A percentile compares a stretch with the other conserved stretches of the same genome.
Conservation (phyloP, 1,140 invertebrate genomes). For the Zaprionus africanus region DNA sequence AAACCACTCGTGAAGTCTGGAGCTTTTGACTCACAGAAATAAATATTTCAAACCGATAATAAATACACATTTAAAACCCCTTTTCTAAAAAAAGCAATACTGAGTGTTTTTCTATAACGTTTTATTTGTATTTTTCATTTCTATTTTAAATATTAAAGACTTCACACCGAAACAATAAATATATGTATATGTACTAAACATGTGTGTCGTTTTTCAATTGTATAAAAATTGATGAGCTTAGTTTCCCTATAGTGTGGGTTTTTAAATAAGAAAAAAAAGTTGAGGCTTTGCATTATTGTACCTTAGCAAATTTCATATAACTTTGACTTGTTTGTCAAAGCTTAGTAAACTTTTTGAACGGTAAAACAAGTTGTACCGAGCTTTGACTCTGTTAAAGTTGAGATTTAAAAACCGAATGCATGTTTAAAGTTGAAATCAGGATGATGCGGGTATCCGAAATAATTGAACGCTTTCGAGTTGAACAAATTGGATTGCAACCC, state of each 20-base stretch:
- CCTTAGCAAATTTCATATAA: not conserved
- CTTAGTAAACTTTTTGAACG: not conserved
- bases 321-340: not conserved
- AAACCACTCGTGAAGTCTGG: conserved; percentile 10
- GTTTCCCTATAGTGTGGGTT: not conserved
- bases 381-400: not conserved
- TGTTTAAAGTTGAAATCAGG: not conserved
- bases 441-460: not conserved
- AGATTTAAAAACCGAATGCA: not conserved
- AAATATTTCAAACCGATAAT: conserved; percentile 40
- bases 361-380: no score
- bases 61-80: conserved; percentile 31
- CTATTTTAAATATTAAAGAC: not conserved
- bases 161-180: conserved; percentile 1
- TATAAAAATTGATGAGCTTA: not conserved
- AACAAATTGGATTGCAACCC: no score
- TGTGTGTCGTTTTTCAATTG: not conserved
- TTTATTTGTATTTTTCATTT: conserved; percentile 7
- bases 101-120: conserved; percentile 16
- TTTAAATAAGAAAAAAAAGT: not conserved
- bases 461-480: no score
- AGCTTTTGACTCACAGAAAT: conserved; percentile 7
- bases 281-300: not conserved
- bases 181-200: not conserved
- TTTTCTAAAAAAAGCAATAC: conserved; percentile 40